A percentile compares a stretch with the other conserved stretches of the same genome.
phyloP scores from a whole-genome alignment of 2,888 invertebrate species.

The Norana najaformis region DNA sequence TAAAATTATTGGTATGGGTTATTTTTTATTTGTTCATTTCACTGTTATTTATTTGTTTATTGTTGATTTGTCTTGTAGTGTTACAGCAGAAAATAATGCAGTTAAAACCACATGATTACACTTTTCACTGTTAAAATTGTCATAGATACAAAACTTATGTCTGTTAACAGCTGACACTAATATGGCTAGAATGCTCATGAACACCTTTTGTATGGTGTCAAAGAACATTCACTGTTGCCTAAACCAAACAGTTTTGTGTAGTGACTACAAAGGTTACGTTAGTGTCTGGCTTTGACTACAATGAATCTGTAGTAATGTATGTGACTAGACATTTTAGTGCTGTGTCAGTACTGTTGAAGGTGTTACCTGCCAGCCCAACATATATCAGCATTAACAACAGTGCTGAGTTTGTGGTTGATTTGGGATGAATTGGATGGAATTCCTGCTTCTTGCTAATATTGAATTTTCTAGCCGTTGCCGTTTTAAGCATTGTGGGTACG shows the following conservation, averaged over 20 bases:
- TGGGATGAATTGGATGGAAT: too few relatives aligned
- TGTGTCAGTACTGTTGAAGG: neutral
- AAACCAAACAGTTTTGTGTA: neutral
- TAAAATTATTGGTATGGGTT: too few relatives aligned
- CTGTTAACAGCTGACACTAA: neutral
- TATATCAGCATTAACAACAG: neutral
- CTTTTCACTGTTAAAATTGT: too few relatives aligned
- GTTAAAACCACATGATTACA: too few relatives aligned
- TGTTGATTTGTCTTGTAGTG: too few relatives aligned
- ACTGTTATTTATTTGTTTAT: too few relatives aligned
- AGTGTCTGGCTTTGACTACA: neutral
- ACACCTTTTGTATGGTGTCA: neutral
- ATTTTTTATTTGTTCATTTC: too few relatives aligned
- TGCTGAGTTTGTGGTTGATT: too few relatives aligned
- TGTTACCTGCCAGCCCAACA: neutral
- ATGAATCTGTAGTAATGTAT: neutral
- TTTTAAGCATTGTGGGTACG: neutral
- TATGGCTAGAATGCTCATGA: neutral
- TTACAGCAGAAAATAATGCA: too few relatives aligned
- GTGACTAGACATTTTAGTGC: constrained; percentile 1
- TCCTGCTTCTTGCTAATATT: too few relatives aligned
- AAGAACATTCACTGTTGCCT: neutral
- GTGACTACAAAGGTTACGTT: neutral
- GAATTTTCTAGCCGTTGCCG: too few relatives aligned
- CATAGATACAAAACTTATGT: neutral